Evolutionary conservation across 1,140 invertebrate genomes (phyloP), one percentile per base, ranked within the genome.

Genomic region (Orussus abietinus): DNA sequence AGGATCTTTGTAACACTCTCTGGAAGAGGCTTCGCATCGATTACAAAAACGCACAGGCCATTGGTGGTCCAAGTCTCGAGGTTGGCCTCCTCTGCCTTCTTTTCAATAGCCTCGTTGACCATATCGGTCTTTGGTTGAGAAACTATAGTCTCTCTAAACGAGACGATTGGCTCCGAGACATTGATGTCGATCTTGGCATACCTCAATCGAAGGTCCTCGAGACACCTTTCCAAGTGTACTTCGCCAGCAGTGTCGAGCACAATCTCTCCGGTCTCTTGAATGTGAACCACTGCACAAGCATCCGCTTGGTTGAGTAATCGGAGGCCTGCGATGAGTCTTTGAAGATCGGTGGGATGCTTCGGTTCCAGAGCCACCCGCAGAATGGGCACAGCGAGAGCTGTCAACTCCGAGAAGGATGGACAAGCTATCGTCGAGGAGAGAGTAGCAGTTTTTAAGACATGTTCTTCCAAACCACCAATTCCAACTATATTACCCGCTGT

Each of bases 241-340:
- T 99, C 95, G 1, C 97, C 97, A 5, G 95, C 88, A 0, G 96
- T 97, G 3, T 92, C 81, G n/a, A 99, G 75, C 1, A 99, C 90
- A 63, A 96, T 86, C 68, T 99, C 95, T 0, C 97, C 97, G 5
- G 84, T 95, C 59, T 96, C 90, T 73, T 96, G 91, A 7, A 96
- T 75, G 5, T 88, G 74, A 3, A 96, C 88, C 62, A 92, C 80
- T 0, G 96, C 92, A 74, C 92, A 94, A 1, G 91, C 85, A 74
- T 98, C 96, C 1, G 95, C 89, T 71, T 97, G 91, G 67, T 93
- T 92, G 11, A 96, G 69, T 14, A 93, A 64, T 53, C 82, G 82
- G 18, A 96, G 67, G 3, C 83, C 94, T 61, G 82, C 80, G 0
- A 90, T 78, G n/a, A 99, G 66, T 47, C 85, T 80, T 25, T 84